Percentiles rank a stretch among this genome's conserved stretches.
Evolutionary conservation across 2,888 invertebrate species (phyloP).

Genomic region (Hemicrepidius hirtus): DNA sequence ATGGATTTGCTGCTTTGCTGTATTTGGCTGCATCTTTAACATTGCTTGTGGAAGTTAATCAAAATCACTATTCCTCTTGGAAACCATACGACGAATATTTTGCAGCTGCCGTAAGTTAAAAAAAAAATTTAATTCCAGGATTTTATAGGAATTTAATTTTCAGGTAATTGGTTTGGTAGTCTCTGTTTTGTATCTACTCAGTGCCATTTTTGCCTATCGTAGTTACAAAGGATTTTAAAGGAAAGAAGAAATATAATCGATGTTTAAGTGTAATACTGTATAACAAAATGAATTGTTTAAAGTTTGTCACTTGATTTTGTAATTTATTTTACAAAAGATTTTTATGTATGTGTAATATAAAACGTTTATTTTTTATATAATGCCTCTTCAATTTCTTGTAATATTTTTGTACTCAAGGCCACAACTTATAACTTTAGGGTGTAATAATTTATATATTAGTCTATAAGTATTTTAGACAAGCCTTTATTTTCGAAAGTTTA

Average conservation of each 20-base stretch:
- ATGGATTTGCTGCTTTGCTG: slow-evolving; percentile 83
- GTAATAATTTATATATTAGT: slow-evolving; percentile 11
- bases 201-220: slow-evolving; percentile 85
- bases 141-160: slow-evolving; percentile 59
- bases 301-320: background rate
- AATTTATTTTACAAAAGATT: background rate
- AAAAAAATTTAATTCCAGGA: no score
- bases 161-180: slow-evolving; percentile 87
- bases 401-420: background rate
- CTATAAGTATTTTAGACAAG: background rate
- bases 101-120: slow-evolving; percentile 85
- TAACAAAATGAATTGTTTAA: background rate
- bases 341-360: background rate
- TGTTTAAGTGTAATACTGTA: background rate
- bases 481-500: background rate
- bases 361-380: background rate
- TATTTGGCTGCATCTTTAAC: slow-evolving; percentile 82
- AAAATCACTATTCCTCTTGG: slow-evolving; percentile 69
- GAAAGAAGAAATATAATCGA: background rate
- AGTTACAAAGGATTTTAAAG: slow-evolving; percentile 84
- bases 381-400: no score
- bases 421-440: background rate
- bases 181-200: slow-evolving; percentile 82
- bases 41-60: slow-evolving; percentile 80
- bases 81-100: slow-evolving; percentile 79